A percentile compares a stretch with the other conserved stretches of the same genome.
Conservation (phyloP, 2,797 vertebrate genomes). For the Paramormyrops hopkinsi region DNA sequence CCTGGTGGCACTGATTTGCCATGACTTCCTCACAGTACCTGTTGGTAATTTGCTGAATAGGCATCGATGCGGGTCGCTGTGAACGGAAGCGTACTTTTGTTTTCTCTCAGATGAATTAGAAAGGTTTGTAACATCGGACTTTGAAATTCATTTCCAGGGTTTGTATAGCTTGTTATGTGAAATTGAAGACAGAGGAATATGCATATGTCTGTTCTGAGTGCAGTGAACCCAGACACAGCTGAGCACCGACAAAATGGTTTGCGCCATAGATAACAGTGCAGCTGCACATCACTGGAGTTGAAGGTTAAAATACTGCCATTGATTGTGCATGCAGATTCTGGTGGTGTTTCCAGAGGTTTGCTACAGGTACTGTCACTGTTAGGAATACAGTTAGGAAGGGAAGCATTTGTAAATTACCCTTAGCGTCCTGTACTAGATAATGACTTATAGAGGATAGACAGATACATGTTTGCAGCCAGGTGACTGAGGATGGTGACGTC, state of each 20-base stretch:
- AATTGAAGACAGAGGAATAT: not conserved
- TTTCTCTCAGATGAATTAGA: not conserved
- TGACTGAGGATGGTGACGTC: too few species aligned
- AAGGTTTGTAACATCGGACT: not conserved
- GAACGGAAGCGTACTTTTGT: not conserved
- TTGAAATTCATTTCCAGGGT: not conserved
- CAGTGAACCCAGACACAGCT: not conserved
- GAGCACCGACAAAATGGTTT: not conserved
- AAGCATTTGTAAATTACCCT: not conserved
- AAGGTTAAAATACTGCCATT: not conserved
- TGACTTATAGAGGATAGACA: not conserved
- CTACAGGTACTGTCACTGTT: not conserved
- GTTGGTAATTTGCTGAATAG: not conserved
- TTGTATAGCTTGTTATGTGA: not conserved
- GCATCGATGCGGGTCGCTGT: not conserved
- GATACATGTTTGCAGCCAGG: not conserved
- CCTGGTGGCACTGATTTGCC: not conserved
- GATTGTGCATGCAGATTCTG: not conserved
- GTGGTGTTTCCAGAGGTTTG: not conserved
- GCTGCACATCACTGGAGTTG: not conserved
- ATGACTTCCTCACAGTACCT: not conserved
- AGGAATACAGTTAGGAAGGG: not conserved
- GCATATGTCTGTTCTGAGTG: not conserved
- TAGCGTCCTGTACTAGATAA: not conserved
- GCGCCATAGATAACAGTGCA: not conserved